Evolutionary conservation across 1,140 invertebrate species (phyloP), one percentile per base, ranked within the genome.

Genomic region (Calliopsis andreniformis): DNA sequence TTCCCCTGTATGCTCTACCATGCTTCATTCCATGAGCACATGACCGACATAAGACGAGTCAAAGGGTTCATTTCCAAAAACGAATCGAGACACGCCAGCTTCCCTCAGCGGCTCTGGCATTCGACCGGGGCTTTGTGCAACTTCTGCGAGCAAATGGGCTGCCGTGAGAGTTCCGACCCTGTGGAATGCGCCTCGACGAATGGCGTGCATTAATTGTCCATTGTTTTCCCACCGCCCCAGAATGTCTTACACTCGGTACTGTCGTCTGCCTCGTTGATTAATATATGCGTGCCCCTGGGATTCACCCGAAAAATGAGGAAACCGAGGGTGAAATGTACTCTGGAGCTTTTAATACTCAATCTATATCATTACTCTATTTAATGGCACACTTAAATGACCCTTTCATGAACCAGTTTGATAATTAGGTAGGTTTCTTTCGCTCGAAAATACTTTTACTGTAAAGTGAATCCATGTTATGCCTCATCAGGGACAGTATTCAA

Each of bases 151-250:
- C 66, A 59, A 72, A 75, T 56, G 53, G 47, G 32, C 47, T 71
- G 56, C 56, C 55, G 67, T 45, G 39, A 63, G 61, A 79, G 72
- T 79, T 82, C 43, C 49, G 47, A 69, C 45, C 59, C 64, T 55
- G 45, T 23, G 82, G 81, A 87, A 87, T 87, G 64, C 69, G 51
- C 53, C 45, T 10, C 42, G 59, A 58, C 77, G 80, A 88, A 88
- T 84, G 76, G 84, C 82, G 66, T 56, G 82, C 84, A 88, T 88
- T 88, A 88, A 88, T 88, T 87, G 86, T 85, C 83, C 82, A 88
- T 88, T 88, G 87, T 87, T 86, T 85, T 83, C 82, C 47, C 49
- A 63, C 73, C 66, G 70, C 69, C 75, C 69, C 47, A 63, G 64
- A 78, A 80, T 79, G 42, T 61, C 70, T 72, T 43, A 77, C 64